Conservation (phyloP, 1,140 invertebrate genomes). For the Heterodera schachtii region DNA sequence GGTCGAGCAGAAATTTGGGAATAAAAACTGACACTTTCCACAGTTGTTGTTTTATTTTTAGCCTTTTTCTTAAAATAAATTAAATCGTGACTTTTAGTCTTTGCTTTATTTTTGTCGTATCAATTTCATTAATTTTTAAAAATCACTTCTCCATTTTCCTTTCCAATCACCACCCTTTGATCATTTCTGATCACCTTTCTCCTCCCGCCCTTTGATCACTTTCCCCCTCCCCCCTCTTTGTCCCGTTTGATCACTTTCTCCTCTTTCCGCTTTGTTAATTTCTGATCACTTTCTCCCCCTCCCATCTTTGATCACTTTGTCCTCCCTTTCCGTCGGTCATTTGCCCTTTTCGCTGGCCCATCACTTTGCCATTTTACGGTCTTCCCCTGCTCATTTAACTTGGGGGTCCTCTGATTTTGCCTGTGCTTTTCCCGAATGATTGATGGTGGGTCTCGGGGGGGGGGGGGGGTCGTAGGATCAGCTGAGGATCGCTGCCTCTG, state of each 20-base stretch:
- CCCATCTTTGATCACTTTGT: no score
- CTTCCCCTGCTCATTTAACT: background rate
- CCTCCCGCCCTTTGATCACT: no score
- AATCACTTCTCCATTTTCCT: no score
- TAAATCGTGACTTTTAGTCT: background rate
- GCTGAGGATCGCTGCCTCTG: background rate
- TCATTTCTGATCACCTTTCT: no score
- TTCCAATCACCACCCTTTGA: no score
- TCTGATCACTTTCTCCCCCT: no score
- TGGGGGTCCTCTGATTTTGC: background rate
- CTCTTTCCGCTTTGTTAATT: no score
- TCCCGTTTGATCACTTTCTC: no score
- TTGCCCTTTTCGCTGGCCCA: background rate
- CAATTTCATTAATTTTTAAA: background rate
- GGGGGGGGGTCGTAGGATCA: background rate
- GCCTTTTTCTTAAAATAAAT: background rate
- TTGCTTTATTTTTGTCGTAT: background rate
- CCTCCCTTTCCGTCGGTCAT: no score
- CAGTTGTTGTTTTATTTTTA: conserved; percentile 10
- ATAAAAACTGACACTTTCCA: background rate
- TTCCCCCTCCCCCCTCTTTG: no score
- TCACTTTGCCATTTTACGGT: background rate
- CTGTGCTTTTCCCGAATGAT: background rate
- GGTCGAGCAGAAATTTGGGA: conserved; percentile 3
- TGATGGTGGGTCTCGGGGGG: background rate